Evolutionary conservation across 2,888 invertebrate genomes (phyloP), one percentile per base, ranked within the genome.

Genomic region (Apotomis turbidana): DNA sequence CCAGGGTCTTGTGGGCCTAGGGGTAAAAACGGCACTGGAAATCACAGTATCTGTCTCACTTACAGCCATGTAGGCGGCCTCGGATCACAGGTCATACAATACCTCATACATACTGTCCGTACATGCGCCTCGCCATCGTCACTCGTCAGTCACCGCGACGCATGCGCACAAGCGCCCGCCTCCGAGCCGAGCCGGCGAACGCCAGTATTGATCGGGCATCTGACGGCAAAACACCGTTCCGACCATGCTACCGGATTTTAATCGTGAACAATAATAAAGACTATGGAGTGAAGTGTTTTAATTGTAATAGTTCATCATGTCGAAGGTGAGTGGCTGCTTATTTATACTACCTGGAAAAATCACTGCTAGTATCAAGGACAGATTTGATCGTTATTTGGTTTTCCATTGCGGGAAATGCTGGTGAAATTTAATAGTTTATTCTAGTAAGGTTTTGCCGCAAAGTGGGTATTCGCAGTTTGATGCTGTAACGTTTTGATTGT

Each of bases 171-270:
- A 51, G 55, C 44, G 62, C 12, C 58, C 44, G 52, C 10, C 51
- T 27, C 85, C 86, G 83, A 15, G 15, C 1, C 1, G 15, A 49
- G 52, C 87, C 87, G 87, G 86, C 84, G n/a, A n/a, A 5, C 61
- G n/a, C 46, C 38, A 92, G 92, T 92, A 92, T 92, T 92, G 92
- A 92, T 92, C 92, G 91, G 85, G 88, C 87, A 84, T 85, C 81
- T 84, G 88, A 85, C 87, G 61, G 85, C 83, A 88, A 81, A 83
- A 87, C 83, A 86, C 87, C 83, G 90, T 84, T 80, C 85, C 79
- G 80, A 86, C 85, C 85, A 90, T 89, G 88, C 82, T 82, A 85
- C 81, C 84, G 84, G 82, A 84, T 79, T 80, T 27, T 80, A 82
- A 81, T 83, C 83, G 84, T 68, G 58, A 52, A 52, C 51, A 57